Base-by-base conservation (phyloP, 2,797 vertebrate genomes). In the Crenuchus spilurus region DNA sequence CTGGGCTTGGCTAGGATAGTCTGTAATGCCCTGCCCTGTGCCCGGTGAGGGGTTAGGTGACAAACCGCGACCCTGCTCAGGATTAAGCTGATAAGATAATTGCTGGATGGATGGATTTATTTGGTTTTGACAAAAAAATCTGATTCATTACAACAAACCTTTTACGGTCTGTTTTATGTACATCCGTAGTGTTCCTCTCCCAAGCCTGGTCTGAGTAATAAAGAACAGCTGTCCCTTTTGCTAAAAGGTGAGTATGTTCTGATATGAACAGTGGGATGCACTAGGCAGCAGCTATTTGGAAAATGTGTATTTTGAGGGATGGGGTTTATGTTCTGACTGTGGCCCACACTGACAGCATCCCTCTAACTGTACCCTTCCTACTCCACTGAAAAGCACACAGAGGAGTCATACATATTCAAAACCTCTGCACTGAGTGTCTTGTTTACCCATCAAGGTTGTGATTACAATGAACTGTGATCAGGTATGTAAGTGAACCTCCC, bases 381-480 rank as follows among this genome's bases (percentile, higher is more conserved):
- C 80, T 87, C 80, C 76, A 55, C 73, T 76, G 67, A 60, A 72
- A 78, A 75, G 66, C 68, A 77, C 79, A 85, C 44, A 30, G 41
- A 61, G 52, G 57, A 70, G 22, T 62, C 71, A 82, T 88, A 80
- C 85, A 80, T 88, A 85, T 88, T 86, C 86, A 89, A 85, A 87
- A 62, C 60, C 48, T 30, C 30, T 52, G 71, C 78, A 72, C 76
- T 82, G 85, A 85, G 78, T 86, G 88, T 82, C 85, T 82, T 88
- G 84, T 89, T 90, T 89, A 86, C 88, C 83, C 81, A 84, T 88
- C 84, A 85, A 87, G 86, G 86, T 88, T 35, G 42, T 86, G 86
- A 88, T 91, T 88, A 87, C 82, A 80, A 85, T 86, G 80, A 89
- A 85, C 86, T 86, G 69, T 82, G 84, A 89, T 88, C 80, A 89